Percentiles rank a stretch among this genome's conserved stretches.
These are phyloP conservation scores for Dromaius novaehollandiae DNA, from an alignment of 2,113 vertebrate genomes.

Conservation along the genomic window DNA sequence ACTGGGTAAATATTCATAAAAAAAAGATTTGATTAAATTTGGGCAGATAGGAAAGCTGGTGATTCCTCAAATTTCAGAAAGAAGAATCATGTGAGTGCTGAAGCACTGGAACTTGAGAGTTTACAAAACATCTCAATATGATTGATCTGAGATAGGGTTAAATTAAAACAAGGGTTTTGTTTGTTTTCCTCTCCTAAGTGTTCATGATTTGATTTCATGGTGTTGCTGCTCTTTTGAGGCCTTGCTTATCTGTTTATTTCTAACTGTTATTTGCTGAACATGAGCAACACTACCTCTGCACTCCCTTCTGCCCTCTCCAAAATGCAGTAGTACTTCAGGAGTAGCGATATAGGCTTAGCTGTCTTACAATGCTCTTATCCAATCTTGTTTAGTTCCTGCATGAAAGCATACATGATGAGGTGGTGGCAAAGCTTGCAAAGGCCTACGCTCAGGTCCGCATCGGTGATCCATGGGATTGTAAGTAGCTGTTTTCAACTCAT, in stretches of 20 bases:
- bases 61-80: not conserved
- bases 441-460: constrained; percentile 94
- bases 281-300: not conserved
- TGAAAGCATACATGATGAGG: constrained; percentile 90
- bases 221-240: not conserved
- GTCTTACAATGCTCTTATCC: not conserved
- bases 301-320: not conserved
- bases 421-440: constrained; percentile 86
- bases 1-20: not conserved
- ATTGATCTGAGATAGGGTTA: not conserved
- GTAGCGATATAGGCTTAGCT: not conserved
- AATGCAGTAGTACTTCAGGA: not conserved
- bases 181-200: not conserved
- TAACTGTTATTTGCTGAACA: not conserved
- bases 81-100: not conserved
- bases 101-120: not conserved
- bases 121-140: not conserved
- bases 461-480: constrained; percentile 92
- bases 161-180: not conserved
- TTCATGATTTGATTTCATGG: not conserved
- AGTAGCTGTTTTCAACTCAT: constrained; percentile 63
- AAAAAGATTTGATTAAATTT: not conserved
- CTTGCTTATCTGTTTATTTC: not conserved
- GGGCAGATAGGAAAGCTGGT: not conserved
- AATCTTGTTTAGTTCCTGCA: constrained; percentile 85